Evolutionary conservation across 2,888 invertebrate genomes (phyloP).

Genomic region (Rhamnusium bicolor): DNA sequence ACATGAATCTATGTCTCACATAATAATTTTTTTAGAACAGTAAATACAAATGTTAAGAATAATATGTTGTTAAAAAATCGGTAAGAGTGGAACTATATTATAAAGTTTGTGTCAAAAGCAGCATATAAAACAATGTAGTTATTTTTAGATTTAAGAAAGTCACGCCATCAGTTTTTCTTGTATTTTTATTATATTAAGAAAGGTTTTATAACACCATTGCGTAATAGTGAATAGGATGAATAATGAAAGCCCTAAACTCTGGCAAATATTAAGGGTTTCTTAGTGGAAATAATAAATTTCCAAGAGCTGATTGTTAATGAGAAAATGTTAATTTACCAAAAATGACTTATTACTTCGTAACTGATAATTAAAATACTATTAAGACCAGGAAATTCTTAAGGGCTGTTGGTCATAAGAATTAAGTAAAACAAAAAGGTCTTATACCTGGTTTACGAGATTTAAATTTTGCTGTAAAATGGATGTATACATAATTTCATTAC

Average conservation of each 20-base stretch:
- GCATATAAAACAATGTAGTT: slow-evolving; percentile 10
- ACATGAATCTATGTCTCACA: too few species aligned
- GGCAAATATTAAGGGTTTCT: neutral
- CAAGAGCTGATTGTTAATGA: slow-evolving; percentile 1
- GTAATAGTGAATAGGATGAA: neutral
- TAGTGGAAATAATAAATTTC: neutral
- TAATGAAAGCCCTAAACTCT: neutral
- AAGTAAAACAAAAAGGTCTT: neutral
- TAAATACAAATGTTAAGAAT: neutral
- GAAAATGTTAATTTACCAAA: slow-evolving; percentile 6
- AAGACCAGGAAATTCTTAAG: neutral
- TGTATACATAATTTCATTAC: neutral
- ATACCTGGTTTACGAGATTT: neutral
- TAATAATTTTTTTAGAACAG: too few species aligned
- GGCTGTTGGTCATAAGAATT: neutral
- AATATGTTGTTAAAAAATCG: neutral
- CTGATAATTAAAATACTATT: slow-evolving; percentile 6
- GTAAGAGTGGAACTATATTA: slow-evolving; percentile 7
- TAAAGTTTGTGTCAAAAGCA: slow-evolving; percentile 19
- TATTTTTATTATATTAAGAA: slow-evolving; percentile 4
- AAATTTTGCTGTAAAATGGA: neutral
- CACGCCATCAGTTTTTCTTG: slow-evolving; percentile 21
- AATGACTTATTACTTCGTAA: slow-evolving; percentile 6
- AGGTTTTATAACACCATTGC: slow-evolving; percentile 18
- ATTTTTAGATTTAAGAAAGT: slow-evolving; percentile 23